Evolutionary conservation across 2,888 invertebrate species (phyloP).

Genomic region (Axea sp.): DNA sequence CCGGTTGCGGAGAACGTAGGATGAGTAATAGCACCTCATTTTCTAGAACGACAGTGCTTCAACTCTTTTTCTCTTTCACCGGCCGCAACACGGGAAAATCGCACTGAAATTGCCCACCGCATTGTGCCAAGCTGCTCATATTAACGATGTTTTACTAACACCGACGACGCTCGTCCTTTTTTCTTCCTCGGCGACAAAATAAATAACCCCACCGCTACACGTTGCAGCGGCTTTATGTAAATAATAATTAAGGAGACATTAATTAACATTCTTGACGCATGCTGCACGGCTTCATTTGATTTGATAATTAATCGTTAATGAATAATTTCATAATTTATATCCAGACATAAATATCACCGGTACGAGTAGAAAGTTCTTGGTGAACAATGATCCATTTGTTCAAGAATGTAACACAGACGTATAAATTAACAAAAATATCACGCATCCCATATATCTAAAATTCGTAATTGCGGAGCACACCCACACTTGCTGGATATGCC

Average conservation of each 20-base stretch:
- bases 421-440: no score
- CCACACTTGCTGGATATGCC: no score
- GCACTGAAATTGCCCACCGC: constrained; percentile 30
- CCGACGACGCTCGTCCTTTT: constrained; percentile 7
- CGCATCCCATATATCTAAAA: no score
- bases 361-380: no score
- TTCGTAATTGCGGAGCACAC: no score
- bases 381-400: no score
- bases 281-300: no score
- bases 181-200: constrained; percentile 8
- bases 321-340: no score
- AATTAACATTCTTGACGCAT: constrained; percentile 15
- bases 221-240: constrained; percentile 1
- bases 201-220: constrained; percentile 1
- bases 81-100: constrained; percentile 7
- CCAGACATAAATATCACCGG: no score
- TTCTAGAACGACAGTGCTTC: constrained; percentile 37
- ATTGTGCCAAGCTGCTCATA: constrained; percentile 27
- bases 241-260: constrained; percentile 32
- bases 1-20: constrained; percentile 24
- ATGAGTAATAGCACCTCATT: constrained; percentile 56
- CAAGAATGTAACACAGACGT: no score
- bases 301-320: no score
- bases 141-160: constrained; percentile 34
- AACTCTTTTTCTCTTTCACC: constrained; percentile 8